A percentile compares a stretch with the other conserved stretches of the same genome.
Conservation (phyloP, 2,113 vertebrate genomes). For the Python bivittatus region DNA sequence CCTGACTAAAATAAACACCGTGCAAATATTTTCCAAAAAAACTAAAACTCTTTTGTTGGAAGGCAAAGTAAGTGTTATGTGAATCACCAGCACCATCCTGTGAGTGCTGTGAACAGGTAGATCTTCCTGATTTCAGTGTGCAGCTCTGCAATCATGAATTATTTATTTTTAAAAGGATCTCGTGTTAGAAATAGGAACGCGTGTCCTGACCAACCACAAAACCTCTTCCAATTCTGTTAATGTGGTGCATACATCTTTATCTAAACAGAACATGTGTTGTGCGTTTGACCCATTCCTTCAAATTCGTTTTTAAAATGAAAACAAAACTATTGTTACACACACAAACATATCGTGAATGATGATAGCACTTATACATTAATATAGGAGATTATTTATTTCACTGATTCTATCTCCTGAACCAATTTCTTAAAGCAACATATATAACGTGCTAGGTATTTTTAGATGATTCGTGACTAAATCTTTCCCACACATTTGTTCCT, state of each 20-base stretch:
- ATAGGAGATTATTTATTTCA: neutral
- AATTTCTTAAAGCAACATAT: neutral
- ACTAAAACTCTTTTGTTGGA: neutral
- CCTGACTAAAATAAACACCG: neutral
- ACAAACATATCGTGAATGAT: neutral
- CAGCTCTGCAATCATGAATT: neutral
- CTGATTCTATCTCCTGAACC: neutral
- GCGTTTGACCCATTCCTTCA: neutral
- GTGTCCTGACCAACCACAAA: neutral
- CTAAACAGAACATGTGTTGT: neutral
- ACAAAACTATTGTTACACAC: neutral
- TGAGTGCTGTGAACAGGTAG: neutral
- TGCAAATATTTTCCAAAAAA: neutral
- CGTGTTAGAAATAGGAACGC: no score
- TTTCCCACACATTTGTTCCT: neutral
- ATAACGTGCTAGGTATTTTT: constrained; percentile 9
- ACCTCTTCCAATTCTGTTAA: neutral
- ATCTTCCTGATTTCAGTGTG: neutral
- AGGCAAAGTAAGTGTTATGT: no score
- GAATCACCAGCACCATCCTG: neutral
- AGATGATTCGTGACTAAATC: neutral
- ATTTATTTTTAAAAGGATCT: neutral
- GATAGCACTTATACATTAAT: neutral
- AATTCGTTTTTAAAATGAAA: constrained; percentile 18
- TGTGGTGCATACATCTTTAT: neutral